phyloP scores from a whole-genome alignment of 2,113 vertebrate species.

The Dasyprocta punctata region DNA sequence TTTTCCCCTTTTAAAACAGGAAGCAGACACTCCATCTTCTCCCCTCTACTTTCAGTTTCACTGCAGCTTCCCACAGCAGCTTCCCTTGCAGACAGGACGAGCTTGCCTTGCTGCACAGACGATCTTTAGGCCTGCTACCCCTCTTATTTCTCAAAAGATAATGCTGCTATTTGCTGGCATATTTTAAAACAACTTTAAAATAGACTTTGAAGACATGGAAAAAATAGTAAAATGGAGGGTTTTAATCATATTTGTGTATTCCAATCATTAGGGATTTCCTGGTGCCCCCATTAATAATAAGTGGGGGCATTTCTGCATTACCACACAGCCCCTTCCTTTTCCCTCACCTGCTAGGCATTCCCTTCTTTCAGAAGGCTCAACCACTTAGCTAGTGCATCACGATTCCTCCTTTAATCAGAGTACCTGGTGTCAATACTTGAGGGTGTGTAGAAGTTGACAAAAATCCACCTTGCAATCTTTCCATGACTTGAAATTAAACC shows the following conservation, averaged over 20 bases:
- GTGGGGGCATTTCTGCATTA: neutral
- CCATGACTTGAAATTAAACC: slow-evolving; percentile 70
- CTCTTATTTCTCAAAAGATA: neutral
- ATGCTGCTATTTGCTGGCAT: neutral
- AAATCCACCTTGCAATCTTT: slow-evolving; percentile 75
- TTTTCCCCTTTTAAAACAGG: neutral
- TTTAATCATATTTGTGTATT: neutral
- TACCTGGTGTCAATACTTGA: slow-evolving; percentile 31
- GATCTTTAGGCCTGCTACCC: neutral
- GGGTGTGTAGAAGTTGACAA: slow-evolving; percentile 62
- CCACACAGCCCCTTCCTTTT: neutral
- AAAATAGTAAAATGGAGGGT: neutral
- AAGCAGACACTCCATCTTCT: neutral
- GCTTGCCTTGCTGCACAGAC: neutral
- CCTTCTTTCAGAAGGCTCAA: slow-evolving; percentile 45
- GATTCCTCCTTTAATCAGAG: slow-evolving; percentile 74
- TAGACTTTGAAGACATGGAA: neutral
- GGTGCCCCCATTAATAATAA: neutral
- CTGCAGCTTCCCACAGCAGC: neutral
- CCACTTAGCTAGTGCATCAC: slow-evolving; percentile 76
- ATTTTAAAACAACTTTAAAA: slow-evolving; percentile 16
- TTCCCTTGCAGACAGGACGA: neutral
- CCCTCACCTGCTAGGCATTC: neutral
- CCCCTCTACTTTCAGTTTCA: neutral
- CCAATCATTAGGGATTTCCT: neutral